Evolutionary conservation across 2,797 vertebrate genomes (phyloP).

Genomic region (Acanthurus leucopareius): DNA sequence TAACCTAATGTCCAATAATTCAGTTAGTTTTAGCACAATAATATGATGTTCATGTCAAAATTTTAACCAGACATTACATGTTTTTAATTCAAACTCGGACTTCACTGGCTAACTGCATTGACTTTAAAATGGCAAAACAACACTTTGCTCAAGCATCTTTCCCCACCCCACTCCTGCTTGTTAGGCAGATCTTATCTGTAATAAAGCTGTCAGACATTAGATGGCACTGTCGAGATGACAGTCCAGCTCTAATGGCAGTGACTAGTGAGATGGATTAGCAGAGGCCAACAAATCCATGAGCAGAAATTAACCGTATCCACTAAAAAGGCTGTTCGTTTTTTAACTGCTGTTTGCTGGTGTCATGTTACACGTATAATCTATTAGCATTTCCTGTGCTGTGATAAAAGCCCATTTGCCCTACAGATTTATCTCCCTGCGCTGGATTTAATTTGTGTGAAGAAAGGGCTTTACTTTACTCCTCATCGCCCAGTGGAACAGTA

Average conservation of each 20-base stretch:
- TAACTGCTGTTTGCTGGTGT: constrained; percentile 56
- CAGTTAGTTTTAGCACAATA: neutral
- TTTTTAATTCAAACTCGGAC: too few species aligned
- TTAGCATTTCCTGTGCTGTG: constrained; percentile 57
- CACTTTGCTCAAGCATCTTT: neutral
- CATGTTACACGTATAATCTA: constrained; percentile 66
- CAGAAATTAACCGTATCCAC: constrained; percentile 70
- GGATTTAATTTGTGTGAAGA: constrained; percentile 71
- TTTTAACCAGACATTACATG: neutral
- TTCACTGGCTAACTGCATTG: neutral
- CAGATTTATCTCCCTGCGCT: constrained; percentile 49
- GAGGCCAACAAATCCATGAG: constrained; percentile 65
- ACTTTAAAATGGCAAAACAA: constrained; percentile 17
- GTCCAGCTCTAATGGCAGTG: constrained; percentile 28
- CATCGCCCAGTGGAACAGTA: constrained; percentile 53
- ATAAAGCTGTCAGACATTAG: constrained; percentile 75
- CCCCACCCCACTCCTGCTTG: neutral
- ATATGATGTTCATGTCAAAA: neutral
- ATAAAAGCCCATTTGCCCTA: constrained; percentile 68
- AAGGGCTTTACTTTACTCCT: constrained; percentile 48
- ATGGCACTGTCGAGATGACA: constrained; percentile 83
- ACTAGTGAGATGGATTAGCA: constrained; percentile 61
- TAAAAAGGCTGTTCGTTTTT: constrained; percentile 59
- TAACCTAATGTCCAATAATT: neutral
- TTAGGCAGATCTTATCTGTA: constrained; percentile 50